Evolutionary conservation across 2,797 vertebrate species (phyloP).

Genomic region (Lates japonicus): DNA sequence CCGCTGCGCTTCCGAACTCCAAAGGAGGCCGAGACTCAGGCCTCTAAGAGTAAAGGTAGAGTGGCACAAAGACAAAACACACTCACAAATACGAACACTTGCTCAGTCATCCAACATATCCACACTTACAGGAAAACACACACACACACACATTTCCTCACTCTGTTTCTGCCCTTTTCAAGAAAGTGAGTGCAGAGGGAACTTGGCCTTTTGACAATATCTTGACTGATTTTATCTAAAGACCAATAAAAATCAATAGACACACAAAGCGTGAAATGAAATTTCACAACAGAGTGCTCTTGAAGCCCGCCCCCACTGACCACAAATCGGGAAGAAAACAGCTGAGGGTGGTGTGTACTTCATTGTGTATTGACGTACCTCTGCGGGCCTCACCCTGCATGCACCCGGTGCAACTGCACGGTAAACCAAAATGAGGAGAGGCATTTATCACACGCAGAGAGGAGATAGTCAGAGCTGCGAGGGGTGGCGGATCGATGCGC

Average conservation of each 20-base stretch:
- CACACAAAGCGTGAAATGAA: slow-evolving; percentile 82
- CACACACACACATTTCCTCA: slow-evolving; percentile 4
- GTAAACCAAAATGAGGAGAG: slow-evolving; percentile 60
- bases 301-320: slow-evolving; percentile 45
- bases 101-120: slow-evolving; percentile 2
- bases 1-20: slow-evolving; percentile 94
- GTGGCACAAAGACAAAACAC: slow-evolving; percentile 11
- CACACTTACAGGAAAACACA: slow-evolving; percentile 18
- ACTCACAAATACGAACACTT: background rate
- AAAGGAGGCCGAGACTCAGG: slow-evolving; percentile 93
- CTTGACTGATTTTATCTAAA: slow-evolving; percentile 73
- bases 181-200: slow-evolving; percentile 23
- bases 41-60: slow-evolving; percentile 94
- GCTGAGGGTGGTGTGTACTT: slow-evolving; percentile 49
- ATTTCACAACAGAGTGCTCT: slow-evolving; percentile 74
- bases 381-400: slow-evolving; percentile 53
- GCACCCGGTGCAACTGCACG: slow-evolving; percentile 46
- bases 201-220: slow-evolving; percentile 66
- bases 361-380: slow-evolving; percentile 62
- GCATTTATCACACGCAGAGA: slow-evolving; percentile 68
- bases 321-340: slow-evolving; percentile 54
- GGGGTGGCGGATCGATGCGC: slow-evolving; percentile 64
- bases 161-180: slow-evolving; percentile 34
- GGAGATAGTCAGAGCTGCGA: slow-evolving; percentile 52
- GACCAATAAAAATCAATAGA: slow-evolving; percentile 76